These are phyloP conservation scores for Dromaius novaehollandiae DNA, from an alignment of 2,113 vertebrate species.

Conservation along the genomic window DNA sequence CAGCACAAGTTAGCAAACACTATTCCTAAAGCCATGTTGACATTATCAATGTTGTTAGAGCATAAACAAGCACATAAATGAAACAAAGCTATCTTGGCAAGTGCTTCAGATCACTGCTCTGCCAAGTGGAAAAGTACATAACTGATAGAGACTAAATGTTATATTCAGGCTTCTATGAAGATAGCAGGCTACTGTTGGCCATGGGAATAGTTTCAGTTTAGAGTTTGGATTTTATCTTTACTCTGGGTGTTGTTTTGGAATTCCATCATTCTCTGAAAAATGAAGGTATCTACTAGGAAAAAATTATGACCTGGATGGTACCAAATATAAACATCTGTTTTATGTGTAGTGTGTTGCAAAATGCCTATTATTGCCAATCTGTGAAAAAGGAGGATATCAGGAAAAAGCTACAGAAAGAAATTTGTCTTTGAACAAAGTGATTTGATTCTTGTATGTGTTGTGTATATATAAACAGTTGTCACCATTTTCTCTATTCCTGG, in stretches of 20 bases:
- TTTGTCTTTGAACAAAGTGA: background rate
- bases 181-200: background rate
- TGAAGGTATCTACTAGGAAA: background rate
- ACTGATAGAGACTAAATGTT: background rate
- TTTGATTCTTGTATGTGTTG: background rate
- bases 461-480: background rate
- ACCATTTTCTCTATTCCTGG: background rate
- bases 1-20: conserved; percentile 29
- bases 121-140: conserved; percentile 30
- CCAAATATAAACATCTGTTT: background rate
- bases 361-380: too few relatives aligned
- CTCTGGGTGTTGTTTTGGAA: background rate
- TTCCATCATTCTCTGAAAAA: background rate
- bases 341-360: background rate
- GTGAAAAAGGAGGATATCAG: background rate
- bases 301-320: background rate
- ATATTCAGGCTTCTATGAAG: background rate
- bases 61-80: conserved; percentile 11
- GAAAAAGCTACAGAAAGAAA: background rate
- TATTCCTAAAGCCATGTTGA: conserved; percentile 1
- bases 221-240: background rate
- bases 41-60: conserved; percentile 29
- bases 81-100: conserved; percentile 23
- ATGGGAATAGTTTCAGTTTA: background rate
- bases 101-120: background rate